Conservation (phyloP, 2,888 invertebrate species). For the Trimorus sp. region DNA sequence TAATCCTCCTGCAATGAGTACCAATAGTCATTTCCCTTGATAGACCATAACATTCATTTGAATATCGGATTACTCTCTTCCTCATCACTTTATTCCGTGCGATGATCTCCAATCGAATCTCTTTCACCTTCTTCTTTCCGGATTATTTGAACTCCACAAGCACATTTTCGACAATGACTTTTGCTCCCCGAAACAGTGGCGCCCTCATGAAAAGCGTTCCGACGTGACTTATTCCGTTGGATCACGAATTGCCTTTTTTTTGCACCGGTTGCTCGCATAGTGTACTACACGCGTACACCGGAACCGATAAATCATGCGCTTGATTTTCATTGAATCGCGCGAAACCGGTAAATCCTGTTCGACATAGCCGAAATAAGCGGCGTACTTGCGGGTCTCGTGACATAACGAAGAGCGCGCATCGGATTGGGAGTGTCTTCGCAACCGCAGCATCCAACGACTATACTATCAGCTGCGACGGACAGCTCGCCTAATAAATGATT, state of each 20-base stretch:
- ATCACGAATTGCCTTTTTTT: constrained; percentile 17
- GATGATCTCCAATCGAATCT: no score
- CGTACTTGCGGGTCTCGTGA: constrained; percentile 59
- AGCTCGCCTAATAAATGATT: constrained; percentile 80
- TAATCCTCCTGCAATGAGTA: no score
- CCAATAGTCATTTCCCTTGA: no score
- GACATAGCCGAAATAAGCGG: constrained; percentile 63
- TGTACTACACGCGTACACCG: constrained; percentile 47
- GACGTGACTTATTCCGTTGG: constrained; percentile 19
- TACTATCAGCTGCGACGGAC: constrained; percentile 80
- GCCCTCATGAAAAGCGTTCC: neutral
- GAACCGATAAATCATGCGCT: constrained; percentile 56
- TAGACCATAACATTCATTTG: no score
- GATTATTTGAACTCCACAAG: no score
- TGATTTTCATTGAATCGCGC: constrained; percentile 62
- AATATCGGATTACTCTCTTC: no score
- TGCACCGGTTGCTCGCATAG: constrained; percentile 20
- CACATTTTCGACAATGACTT: no score
- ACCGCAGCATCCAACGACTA: constrained; percentile 72
- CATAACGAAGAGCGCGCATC: constrained; percentile 66
- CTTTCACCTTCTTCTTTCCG: no score
- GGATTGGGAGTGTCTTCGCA: constrained; percentile 68
- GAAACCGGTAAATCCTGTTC: constrained; percentile 65
- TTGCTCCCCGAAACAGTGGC: no score
- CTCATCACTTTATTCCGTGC: no score